These are phyloP conservation scores for Hormiphora californensis DNA, from an alignment of 37 sponge, comb jelly and placozoan genomes.

Conservation along the genomic window DNA sequence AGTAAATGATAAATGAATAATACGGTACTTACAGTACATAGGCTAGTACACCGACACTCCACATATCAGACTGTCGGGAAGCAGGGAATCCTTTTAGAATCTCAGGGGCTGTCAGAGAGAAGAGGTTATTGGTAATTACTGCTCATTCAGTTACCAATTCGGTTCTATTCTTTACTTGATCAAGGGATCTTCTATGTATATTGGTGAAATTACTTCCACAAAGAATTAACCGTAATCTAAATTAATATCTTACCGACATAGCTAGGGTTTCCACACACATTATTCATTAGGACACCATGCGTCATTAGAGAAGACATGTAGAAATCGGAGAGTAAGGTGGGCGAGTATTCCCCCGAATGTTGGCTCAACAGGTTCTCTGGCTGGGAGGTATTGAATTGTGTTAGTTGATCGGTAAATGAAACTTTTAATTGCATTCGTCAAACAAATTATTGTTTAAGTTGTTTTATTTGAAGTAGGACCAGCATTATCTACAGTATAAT, in stretches of 20 bases:
- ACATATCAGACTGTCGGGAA: background rate
- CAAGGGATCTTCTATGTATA: background rate
- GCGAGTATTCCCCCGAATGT: background rate
- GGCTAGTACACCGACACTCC: slow-evolving; percentile 8
- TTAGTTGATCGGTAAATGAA: no score
- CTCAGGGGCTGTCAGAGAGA: background rate
- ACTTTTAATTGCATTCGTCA: no score
- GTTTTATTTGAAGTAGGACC: no score
- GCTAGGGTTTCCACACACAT: background rate
- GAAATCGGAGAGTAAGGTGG: background rate
- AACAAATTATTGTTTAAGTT: no score
- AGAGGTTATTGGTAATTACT: no score
- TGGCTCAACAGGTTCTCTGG: slow-evolving; percentile 16
- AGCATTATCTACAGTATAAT: no score
- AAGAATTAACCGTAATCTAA: background rate
- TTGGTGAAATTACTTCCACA: background rate
- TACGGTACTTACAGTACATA: slow-evolving; percentile 48
- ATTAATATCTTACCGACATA: background rate
- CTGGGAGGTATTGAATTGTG: background rate
- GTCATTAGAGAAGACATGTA: slow-evolving; percentile 25
- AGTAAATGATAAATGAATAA: no score
- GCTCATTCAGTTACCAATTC: no score
- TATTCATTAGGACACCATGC: slow-evolving; percentile 17
- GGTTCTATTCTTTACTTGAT: no score
- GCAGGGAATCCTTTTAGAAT: slow-evolving; percentile 18